A percentile compares a stretch with the other conserved stretches of the same genome.
Conservation (phyloP, 2,888 invertebrate genomes). For the Ophion ellenae region DNA sequence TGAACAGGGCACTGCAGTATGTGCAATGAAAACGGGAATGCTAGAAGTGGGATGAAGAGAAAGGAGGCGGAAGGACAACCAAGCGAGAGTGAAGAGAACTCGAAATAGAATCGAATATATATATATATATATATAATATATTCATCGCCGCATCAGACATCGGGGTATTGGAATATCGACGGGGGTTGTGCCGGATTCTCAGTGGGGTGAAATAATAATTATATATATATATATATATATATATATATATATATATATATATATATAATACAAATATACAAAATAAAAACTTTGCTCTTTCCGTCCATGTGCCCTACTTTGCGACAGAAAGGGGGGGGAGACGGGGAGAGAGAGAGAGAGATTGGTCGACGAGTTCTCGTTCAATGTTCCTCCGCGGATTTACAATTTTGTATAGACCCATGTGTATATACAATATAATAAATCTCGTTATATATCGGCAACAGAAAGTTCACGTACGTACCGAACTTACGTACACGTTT, state of each 20-base stretch:
- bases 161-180: slow-evolving; percentile 58
- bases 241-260: slow-evolving; percentile 6
- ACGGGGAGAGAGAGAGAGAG: slow-evolving; percentile 5
- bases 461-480: slow-evolving; percentile 20
- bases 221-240: too few species aligned
- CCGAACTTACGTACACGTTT: slow-evolving; percentile 12
- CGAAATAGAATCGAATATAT: slow-evolving; percentile 57
- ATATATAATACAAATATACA: slow-evolving; percentile 8
- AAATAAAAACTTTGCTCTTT: slow-evolving; percentile 53
- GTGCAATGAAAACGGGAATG: slow-evolving; percentile 39
- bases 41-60: slow-evolving; percentile 46
- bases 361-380: slow-evolving; percentile 47
- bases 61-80: slow-evolving; percentile 52
- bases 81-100: slow-evolving; percentile 52
- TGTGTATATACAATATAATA: slow-evolving; percentile 14
- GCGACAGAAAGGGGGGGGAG: neutral
- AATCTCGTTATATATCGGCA: slow-evolving; percentile 31
- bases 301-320: slow-evolving; percentile 55
- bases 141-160: slow-evolving; percentile 34
- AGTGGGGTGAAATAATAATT: slow-evolving; percentile 30
- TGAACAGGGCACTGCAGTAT: slow-evolving; percentile 21
- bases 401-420: slow-evolving; percentile 13
- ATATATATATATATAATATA: slow-evolving; percentile 15
- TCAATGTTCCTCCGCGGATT: slow-evolving; percentile 39
- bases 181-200: slow-evolving; percentile 44